These are phyloP conservation scores for Trissoscelio sp. DNA, from an alignment of 2,888 invertebrate species.

Conservation along the genomic window DNA sequence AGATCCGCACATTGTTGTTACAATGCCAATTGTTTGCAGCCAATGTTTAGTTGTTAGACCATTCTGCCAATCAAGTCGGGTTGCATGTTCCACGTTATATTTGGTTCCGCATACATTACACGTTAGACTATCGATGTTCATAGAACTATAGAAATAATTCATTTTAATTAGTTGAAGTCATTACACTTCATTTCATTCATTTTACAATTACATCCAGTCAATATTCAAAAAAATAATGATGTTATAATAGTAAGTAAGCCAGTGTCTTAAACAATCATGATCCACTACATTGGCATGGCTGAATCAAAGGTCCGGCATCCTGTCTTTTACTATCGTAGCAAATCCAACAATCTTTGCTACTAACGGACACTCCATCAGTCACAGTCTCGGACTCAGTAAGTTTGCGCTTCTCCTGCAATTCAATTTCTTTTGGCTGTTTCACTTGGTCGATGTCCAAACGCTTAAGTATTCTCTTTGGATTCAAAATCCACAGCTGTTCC, in stretches of 20 bases:
- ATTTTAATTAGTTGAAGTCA: too few species aligned
- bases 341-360: slow-evolving; percentile 94
- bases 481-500: slow-evolving; percentile 96
- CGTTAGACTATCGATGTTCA: slow-evolving; percentile 87
- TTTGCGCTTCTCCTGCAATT: slow-evolving; percentile 78
- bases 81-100: slow-evolving; percentile 91
- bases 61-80: slow-evolving; percentile 92
- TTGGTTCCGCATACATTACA: slow-evolving; percentile 94
- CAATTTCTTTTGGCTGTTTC: slow-evolving; percentile 79
- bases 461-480: slow-evolving; percentile 93
- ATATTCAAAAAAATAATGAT: too few species aligned
- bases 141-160: slow-evolving; percentile 85
- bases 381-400: slow-evolving; percentile 73
- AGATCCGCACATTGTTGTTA: slow-evolving; percentile 91
- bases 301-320: slow-evolving; percentile 91
- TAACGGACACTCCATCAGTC: slow-evolving; percentile 83
- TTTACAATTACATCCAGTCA: too few species aligned
- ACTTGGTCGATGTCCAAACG: slow-evolving; percentile 83
- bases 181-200: too few species aligned
- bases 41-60: slow-evolving; percentile 93
- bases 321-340: slow-evolving; percentile 93
- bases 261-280: slow-evolving; percentile 94
- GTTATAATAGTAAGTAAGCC: too few species aligned
- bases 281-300: slow-evolving; percentile 96
- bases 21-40: slow-evolving; percentile 91